phyloP scores from a whole-genome alignment of 2,888 invertebrate genomes.

The Leucania comma region DNA sequence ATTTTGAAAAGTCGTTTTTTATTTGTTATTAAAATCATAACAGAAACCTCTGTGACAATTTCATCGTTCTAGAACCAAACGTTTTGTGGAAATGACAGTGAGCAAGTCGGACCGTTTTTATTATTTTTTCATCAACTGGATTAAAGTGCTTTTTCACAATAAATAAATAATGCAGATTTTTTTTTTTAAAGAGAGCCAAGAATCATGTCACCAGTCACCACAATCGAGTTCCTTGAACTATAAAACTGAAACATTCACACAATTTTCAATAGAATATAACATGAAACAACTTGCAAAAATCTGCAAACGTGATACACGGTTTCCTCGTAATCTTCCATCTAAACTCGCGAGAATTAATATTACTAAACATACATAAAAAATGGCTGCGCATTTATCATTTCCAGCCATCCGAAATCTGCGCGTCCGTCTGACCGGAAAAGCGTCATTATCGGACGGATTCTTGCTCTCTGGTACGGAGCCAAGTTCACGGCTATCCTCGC shows the following conservation, averaged over 20 bases:
- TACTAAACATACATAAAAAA: constrained; percentile 53
- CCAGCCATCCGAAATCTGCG: constrained; percentile 61
- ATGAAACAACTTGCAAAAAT: neutral
- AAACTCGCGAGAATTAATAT: constrained; percentile 35
- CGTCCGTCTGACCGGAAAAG: constrained; percentile 77
- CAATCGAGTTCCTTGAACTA: neutral
- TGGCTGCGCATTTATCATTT: constrained; percentile 70
- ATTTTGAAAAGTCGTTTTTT: too few species aligned
- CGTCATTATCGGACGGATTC: constrained; percentile 83
- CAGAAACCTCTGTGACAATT: too few species aligned
- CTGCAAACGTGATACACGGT: constrained; percentile 35
- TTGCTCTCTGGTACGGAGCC: constrained; percentile 77
- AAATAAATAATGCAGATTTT: too few species aligned
- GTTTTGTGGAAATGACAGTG: too few species aligned
- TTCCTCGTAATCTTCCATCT: constrained; percentile 45
- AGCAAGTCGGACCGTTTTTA: too few species aligned
- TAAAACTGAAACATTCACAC: neutral
- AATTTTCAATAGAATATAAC: constrained; percentile 20
- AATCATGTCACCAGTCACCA: too few species aligned
- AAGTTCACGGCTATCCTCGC: constrained; percentile 76
- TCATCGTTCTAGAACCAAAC: too few species aligned
- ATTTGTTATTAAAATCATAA: too few species aligned
- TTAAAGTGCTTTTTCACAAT: too few species aligned
- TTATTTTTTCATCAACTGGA: too few species aligned
- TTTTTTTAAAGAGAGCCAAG: neutral